Evolutionary conservation across 1,140 invertebrate species (phyloP), one percentile per base, ranked within the genome.

Genomic region (Cepaea nemoralis): DNA sequence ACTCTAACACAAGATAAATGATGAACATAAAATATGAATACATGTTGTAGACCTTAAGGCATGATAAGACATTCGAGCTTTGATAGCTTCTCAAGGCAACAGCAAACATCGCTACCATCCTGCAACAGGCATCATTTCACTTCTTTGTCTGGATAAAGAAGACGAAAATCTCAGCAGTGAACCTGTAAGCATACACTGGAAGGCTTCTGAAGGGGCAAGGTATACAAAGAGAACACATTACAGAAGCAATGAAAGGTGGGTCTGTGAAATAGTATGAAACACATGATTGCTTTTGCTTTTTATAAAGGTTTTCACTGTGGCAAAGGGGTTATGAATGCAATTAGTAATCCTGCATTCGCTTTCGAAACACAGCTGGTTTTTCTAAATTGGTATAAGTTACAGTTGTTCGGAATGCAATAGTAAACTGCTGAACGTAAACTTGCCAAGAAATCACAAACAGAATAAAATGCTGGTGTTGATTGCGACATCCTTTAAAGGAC

Each of bases 171-270:
- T 80, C 6, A 73, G 39, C 27, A 80, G 78, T 59, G 78, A 80
- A 37, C 27, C 69, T 35, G 78, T 80, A 35, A 31, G 42, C 39
- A 37, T 59, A 2, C 40, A 71, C 45, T 80, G 78, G 78, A 80
- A 73, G 31, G 69, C 78, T 0, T 80, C 78, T n/a, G 67, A 80
- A 48, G 59, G 48, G 2, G 45, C 37, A 39, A 73, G 50, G 33
- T 80, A 80, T 39, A 31, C 78, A 24, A 80, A 73, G 24, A 45
- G 78, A n/a, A 80, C 78, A 19, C 83, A 84, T 40, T 86, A 85
- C 63, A 67, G 74, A 8, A 85, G 85, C 71, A 80, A 84, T 22
- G 85, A 87, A 59, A 85, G 86, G 86, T 87, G 67, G 42, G 66
- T 45, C 31, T 55, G 82, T 55, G 6, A 22, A n/a, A 55, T 19